phyloP scores from a whole-genome alignment of 2,888 invertebrate species.

The Drosophila subquinaria region DNA sequence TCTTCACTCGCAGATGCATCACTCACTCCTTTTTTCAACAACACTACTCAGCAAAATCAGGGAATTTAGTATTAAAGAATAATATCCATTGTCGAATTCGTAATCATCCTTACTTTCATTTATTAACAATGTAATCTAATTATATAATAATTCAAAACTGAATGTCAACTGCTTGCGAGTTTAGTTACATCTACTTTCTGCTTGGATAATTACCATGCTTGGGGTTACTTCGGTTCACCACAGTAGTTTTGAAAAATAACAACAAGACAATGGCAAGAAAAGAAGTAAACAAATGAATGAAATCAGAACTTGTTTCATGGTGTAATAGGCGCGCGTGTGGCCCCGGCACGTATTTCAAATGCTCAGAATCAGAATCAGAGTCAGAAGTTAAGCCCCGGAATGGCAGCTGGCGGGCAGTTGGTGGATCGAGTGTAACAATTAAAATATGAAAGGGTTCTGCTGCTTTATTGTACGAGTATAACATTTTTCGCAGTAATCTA shows the following conservation, averaged over 20 bases:
- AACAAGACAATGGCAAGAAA: background rate
- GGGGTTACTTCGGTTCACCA: slow-evolving; percentile 40
- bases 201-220: slow-evolving; percentile 3
- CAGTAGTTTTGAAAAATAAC: slow-evolving; percentile 21
- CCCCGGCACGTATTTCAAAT: slow-evolving; percentile 64
- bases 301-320: slow-evolving; percentile 31
- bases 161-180: too few species aligned
- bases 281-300: slow-evolving; percentile 17
- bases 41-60: slow-evolving; percentile 37
- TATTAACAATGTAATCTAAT: too few species aligned
- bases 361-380: background rate
- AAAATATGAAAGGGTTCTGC: slow-evolving; percentile 77
- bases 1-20: slow-evolving; percentile 57
- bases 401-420: slow-evolving; percentile 61
- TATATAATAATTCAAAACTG: background rate
- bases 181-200: background rate
- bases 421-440: slow-evolving; percentile 56
- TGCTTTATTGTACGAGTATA: slow-evolving; percentile 12
- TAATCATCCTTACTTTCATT: too few species aligned
- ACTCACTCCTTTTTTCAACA: slow-evolving; percentile 23
- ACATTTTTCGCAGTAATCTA: slow-evolving; percentile 60
- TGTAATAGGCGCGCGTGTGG: slow-evolving; percentile 79
- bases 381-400: slow-evolving; percentile 62
- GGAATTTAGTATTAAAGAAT: too few species aligned
- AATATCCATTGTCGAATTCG: too few species aligned